Evolutionary conservation across 2,888 invertebrate genomes (phyloP).

Genomic region (Cordilura impudica): DNA sequence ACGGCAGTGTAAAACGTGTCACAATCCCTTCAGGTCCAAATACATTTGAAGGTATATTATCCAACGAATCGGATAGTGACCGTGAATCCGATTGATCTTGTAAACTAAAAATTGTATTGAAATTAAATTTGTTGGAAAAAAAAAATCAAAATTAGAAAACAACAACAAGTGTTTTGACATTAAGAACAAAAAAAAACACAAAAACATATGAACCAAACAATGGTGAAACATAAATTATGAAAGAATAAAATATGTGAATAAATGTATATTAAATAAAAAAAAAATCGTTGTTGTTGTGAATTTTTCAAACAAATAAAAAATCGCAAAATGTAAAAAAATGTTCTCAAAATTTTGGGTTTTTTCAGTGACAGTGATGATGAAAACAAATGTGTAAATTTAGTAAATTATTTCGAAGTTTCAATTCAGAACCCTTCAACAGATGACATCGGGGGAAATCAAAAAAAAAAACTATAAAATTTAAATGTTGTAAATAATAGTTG

Average conservation of each 20-base stretch:
- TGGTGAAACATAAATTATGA: background rate
- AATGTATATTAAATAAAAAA: background rate
- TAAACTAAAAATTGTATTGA: slow-evolving; percentile 74
- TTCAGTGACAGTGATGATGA: too few relatives aligned
- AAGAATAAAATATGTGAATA: background rate
- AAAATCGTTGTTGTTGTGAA: too few relatives aligned
- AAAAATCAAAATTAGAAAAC: slow-evolving; percentile 29
- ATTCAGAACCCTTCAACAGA: background rate
- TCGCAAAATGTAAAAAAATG: too few relatives aligned
- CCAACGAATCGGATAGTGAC: slow-evolving; percentile 81
- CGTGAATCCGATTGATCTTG: slow-evolving; percentile 79
- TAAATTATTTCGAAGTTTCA: background rate
- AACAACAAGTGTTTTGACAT: background rate
- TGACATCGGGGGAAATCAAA: background rate
- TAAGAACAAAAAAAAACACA: slow-evolving; percentile 9
- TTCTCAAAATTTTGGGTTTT: too few relatives aligned
- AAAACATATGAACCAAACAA: background rate
- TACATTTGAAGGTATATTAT: slow-evolving; percentile 79
- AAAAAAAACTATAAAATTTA: background rate
- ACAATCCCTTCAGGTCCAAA: slow-evolving; percentile 82
- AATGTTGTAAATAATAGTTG: background rate
- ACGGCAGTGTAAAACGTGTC: slow-evolving; percentile 85
- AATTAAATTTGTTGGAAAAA: slow-evolving; percentile 41
- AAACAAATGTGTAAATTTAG: too few relatives aligned
- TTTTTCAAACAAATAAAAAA: too few relatives aligned